These are phyloP conservation scores for Heliconius himera DNA, from an alignment of 1,140 invertebrate genomes.

Conservation along the genomic window DNA sequence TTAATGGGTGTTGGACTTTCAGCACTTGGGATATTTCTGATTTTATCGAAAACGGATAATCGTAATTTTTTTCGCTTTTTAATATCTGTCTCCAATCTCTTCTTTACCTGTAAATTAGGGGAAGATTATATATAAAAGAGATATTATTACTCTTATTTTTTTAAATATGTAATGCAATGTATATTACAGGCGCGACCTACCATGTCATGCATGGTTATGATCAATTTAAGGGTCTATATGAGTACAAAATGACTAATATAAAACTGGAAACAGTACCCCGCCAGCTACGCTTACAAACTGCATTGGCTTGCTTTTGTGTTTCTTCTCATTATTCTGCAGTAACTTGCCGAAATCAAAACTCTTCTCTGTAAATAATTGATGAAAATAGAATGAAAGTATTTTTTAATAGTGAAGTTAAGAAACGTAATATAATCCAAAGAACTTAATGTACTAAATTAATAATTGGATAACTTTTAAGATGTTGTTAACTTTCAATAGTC, in stretches of 20 bases:
- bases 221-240: not conserved
- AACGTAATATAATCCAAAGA: not conserved
- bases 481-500: not conserved
- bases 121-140: constrained; percentile 3
- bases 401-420: not conserved
- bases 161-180: not conserved
- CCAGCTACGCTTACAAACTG: constrained; percentile 63
- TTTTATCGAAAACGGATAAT: constrained; percentile 59
- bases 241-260: constrained; percentile 24
- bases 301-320: constrained; percentile 61
- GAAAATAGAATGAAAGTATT: constrained; percentile 11
- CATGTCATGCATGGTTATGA: constrained; percentile 44
- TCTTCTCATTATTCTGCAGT: constrained; percentile 61
- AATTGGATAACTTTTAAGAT: not conserved
- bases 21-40: constrained; percentile 53
- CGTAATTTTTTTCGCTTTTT: constrained; percentile 57
- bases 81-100: constrained; percentile 55
- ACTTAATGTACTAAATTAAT: too few relatives aligned
- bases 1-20: constrained; percentile 46
- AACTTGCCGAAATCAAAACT: constrained; percentile 61
- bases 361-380: constrained; percentile 54
- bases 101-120: constrained; percentile 58
- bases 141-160: not conserved
- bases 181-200: constrained; percentile 37
- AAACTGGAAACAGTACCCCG: constrained; percentile 55